A percentile compares a stretch with the other conserved stretches of the same genome.
These are phyloP conservation scores for Mohoua ochrocephala DNA, from an alignment of 2,113 vertebrate species.

Conservation along the genomic window DNA sequence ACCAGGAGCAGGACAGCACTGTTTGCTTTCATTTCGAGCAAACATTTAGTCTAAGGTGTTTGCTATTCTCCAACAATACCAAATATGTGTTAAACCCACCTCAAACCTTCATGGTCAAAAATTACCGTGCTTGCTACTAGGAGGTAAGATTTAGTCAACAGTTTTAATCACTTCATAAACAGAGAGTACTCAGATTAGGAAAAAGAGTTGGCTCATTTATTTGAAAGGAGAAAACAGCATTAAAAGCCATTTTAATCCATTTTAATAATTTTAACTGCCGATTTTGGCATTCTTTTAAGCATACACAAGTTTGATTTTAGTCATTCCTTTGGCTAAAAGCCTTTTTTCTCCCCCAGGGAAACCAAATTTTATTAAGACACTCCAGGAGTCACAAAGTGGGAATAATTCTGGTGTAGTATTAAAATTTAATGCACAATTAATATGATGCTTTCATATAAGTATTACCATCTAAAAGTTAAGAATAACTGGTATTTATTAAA, in stretches of 20 bases:
- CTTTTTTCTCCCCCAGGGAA: not conserved
- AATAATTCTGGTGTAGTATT: not conserved
- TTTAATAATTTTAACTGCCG: not conserved
- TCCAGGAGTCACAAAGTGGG: not conserved
- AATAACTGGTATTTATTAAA: not conserved
- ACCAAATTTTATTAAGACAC: not conserved
- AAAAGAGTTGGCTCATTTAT: not conserved
- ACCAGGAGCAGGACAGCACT: not conserved
- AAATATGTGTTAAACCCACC: not conserved
- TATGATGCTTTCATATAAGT: not conserved
- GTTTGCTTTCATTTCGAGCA: not conserved
- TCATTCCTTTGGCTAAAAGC: not conserved
- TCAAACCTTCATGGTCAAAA: not conserved
- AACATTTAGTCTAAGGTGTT: not conserved
- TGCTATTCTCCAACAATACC: not conserved
- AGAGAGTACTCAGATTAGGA: not conserved
- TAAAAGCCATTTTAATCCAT: not conserved
- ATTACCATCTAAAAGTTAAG: not conserved
- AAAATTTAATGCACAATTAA: not conserved
- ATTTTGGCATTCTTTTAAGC: not conserved
- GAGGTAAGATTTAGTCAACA: not conserved
- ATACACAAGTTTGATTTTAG: not conserved
- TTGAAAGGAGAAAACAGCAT: not conserved
- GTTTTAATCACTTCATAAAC: not conserved
- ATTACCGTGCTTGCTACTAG: not conserved